phyloP scores from a whole-genome alignment of 2,113 vertebrate species.

The Neoarius graeffei region DNA sequence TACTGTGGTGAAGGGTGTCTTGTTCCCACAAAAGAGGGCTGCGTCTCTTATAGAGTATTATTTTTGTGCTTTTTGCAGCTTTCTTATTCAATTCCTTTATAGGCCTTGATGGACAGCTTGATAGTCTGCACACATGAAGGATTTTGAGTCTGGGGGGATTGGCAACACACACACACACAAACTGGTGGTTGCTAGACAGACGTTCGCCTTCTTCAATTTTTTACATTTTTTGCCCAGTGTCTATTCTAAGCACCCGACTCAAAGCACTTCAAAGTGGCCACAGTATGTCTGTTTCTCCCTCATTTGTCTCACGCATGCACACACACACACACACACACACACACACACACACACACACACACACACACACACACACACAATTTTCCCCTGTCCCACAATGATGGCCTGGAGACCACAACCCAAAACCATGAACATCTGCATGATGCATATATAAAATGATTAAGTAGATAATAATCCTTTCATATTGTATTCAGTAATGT shows the following conservation, averaged over 20 bases:
- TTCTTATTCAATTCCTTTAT: slow-evolving; percentile 62
- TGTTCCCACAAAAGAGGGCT: slow-evolving; percentile 68
- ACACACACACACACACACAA: slow-evolving; percentile 56
- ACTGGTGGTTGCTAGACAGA: slow-evolving; percentile 63
- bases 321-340: slow-evolving; percentile 57
- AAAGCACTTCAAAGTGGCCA: slow-evolving; percentile 68
- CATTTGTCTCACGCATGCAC: slow-evolving; percentile 60
- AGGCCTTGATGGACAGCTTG: slow-evolving; percentile 62
- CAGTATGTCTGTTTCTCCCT: slow-evolving; percentile 67
- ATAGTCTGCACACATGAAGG: slow-evolving; percentile 62
- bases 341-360: slow-evolving; percentile 56
- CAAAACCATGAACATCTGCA: slow-evolving; percentile 43
- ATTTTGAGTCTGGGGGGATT: slow-evolving; percentile 56
- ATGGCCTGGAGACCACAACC: slow-evolving; percentile 47
- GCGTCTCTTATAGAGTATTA: slow-evolving; percentile 46
- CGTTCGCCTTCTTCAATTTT: slow-evolving; percentile 55
- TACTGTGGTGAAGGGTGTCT: slow-evolving; percentile 66
- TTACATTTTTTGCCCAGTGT: slow-evolving; percentile 57
- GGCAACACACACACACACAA: slow-evolving; percentile 24
- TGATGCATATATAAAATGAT: slow-evolving; percentile 42
- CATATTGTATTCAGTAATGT: slow-evolving; percentile 12
- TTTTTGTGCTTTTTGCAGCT: slow-evolving; percentile 25
- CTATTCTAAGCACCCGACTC: slow-evolving; percentile 62
- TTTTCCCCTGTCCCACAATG: slow-evolving; percentile 32
- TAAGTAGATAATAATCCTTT: slow-evolving; percentile 41